These are phyloP conservation scores for Drosophila nigrodunni DNA, from an alignment of 1,140 invertebrate genomes.

Conservation along the genomic window DNA sequence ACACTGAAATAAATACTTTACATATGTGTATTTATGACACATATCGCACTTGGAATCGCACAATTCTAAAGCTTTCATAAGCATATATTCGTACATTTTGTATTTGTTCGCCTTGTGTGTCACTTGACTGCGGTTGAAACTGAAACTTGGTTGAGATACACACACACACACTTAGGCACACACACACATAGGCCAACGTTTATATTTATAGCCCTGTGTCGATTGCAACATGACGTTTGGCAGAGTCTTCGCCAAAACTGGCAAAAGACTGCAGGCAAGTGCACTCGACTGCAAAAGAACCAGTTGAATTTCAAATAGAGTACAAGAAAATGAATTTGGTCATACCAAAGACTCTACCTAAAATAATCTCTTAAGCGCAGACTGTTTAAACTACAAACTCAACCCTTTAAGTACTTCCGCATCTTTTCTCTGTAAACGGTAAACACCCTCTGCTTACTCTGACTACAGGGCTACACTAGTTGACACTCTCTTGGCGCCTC, in stretches of 20 bases:
- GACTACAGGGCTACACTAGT: background rate
- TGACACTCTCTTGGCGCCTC: constrained; percentile 6
- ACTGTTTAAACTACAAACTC: too few relatives aligned
- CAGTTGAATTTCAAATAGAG: too few relatives aligned
- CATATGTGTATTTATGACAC: constrained; percentile 26
- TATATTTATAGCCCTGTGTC: constrained; percentile 59
- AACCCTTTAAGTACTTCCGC: too few relatives aligned
- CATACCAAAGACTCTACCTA: too few relatives aligned
- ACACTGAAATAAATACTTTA: background rate
- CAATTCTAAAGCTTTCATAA: constrained; percentile 52
- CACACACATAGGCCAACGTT: too few relatives aligned
- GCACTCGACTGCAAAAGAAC: too few relatives aligned
- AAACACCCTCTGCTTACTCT: too few relatives aligned
- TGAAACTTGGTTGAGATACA: constrained; percentile 58
- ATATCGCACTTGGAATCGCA: constrained; percentile 43
- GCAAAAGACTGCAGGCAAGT: too few relatives aligned
- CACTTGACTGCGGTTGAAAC: constrained; percentile 77
- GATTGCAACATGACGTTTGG: constrained; percentile 11
- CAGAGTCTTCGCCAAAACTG: background rate
- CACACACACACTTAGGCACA: background rate
- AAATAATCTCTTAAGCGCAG: too few relatives aligned
- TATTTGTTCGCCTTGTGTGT: constrained; percentile 52
- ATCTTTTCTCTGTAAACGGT: too few relatives aligned
- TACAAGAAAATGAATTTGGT: too few relatives aligned
- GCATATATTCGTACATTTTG: constrained; percentile 1